These are phyloP conservation scores for Pelecanus crispus DNA, from an alignment of 2,113 vertebrate genomes.

Conservation along the genomic window DNA sequence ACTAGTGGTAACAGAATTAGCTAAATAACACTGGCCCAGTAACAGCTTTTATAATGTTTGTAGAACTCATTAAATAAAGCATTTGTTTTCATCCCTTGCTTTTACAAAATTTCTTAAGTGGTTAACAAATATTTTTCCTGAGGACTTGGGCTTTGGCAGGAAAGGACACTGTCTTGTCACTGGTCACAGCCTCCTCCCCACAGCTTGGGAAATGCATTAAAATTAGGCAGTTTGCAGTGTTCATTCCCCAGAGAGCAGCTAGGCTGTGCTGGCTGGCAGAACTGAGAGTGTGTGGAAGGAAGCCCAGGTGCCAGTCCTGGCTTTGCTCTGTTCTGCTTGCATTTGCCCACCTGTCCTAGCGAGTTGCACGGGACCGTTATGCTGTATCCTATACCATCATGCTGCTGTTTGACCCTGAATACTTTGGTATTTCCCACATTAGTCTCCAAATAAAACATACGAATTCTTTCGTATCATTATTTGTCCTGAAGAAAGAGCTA, in stretches of 20 bases:
- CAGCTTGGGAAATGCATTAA: background rate
- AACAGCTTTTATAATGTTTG: background rate
- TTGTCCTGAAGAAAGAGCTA: background rate
- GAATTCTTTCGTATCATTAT: background rate
- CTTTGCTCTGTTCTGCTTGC: rapidly evolving
- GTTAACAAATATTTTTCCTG: background rate
- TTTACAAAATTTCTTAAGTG: background rate
- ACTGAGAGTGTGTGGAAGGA: background rate
- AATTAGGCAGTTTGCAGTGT: background rate
- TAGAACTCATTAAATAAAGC: background rate
- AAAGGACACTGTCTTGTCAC: background rate
- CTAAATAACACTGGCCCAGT: background rate
- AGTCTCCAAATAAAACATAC: background rate
- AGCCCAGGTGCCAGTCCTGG: rapidly evolving
- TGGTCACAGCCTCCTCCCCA: background rate
- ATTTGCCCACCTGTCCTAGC: rapidly evolving
- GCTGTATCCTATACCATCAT: rapidly evolving
- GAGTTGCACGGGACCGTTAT: background rate
- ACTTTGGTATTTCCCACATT: background rate
- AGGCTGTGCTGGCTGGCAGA: background rate
- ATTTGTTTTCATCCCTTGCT: background rate
- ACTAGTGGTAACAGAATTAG: background rate
- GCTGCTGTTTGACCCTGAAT: background rate
- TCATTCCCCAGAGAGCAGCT: background rate
- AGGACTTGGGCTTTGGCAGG: background rate